Conservation (phyloP, 2,113 vertebrate species). For the Tragelaphus scriptus region DNA sequence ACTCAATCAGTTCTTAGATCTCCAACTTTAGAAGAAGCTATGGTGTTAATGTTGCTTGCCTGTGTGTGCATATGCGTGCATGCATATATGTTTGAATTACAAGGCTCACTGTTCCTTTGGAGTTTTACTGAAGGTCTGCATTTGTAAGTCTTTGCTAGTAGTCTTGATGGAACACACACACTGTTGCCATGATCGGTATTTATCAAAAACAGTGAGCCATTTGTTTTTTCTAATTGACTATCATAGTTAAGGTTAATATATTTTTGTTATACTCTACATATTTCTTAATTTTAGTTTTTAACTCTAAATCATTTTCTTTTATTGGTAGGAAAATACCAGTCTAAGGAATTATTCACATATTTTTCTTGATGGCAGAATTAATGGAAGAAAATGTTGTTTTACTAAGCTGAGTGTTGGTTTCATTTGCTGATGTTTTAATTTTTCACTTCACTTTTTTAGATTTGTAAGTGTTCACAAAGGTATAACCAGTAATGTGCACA, state of each 20-base stretch:
- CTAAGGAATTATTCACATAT: background rate
- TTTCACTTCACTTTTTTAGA: background rate
- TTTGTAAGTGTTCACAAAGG: background rate
- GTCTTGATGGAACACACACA: background rate
- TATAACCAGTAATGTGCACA: background rate
- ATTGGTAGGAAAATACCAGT: background rate
- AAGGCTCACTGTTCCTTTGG: background rate
- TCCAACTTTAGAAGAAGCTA: background rate
- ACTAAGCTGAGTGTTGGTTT: background rate
- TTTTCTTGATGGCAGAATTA: background rate
- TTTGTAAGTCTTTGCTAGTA: background rate
- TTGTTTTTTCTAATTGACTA: background rate
- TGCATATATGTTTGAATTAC: background rate
- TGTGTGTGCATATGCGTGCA: background rate
- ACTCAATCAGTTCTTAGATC: background rate
- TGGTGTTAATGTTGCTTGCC: background rate
- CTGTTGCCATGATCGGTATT: background rate
- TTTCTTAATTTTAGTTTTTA: slow-evolving; percentile 1
- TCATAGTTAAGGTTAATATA: background rate
- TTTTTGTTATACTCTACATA: background rate
- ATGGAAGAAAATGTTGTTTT: background rate
- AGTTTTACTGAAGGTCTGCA: background rate
- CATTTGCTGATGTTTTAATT: background rate
- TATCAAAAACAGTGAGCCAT: background rate
- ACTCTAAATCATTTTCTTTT: background rate